phyloP scores from a whole-genome alignment of 2,888 invertebrate genomes.

The Mythimna vitellina region DNA sequence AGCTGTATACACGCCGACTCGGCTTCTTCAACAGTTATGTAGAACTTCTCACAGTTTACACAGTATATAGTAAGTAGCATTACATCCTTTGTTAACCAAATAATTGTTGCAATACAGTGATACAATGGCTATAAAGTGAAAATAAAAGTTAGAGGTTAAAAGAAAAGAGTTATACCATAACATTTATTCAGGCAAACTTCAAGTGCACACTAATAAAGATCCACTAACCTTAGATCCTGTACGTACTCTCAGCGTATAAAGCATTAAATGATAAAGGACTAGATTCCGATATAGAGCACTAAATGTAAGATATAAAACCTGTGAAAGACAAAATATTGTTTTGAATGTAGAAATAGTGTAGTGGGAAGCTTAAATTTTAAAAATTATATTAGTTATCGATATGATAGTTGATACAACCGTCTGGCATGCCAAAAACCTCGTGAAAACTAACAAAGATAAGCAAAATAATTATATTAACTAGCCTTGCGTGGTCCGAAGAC shows the following conservation, averaged over 20 bases:
- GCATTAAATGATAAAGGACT: conserved; percentile 30
- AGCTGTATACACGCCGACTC: conserved; percentile 28
- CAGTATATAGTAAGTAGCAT: conserved; percentile 11
- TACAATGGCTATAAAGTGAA: conserved; percentile 13
- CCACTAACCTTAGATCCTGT: conserved; percentile 11
- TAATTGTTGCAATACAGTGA: background rate
- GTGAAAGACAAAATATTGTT: conserved; percentile 1
- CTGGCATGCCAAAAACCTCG: too few species aligned
- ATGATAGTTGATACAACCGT: too few species aligned
- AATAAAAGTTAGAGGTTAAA: background rate
- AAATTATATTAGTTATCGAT: background rate
- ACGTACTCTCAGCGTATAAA: conserved; percentile 17
- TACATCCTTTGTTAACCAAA: conserved; percentile 29
- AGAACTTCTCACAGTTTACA: conserved; percentile 28
- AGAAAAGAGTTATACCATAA: background rate
- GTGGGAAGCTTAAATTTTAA: background rate
- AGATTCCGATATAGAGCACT: conserved; percentile 30
- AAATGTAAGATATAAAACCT: conserved; percentile 28
- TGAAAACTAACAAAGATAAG: too few species aligned
- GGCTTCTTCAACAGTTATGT: conserved; percentile 17
- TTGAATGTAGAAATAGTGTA: background rate
- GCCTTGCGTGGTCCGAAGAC: too few species aligned
- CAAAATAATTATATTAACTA: too few species aligned
- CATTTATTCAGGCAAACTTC: background rate
- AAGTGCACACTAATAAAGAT: background rate